Base-by-base conservation (phyloP, 2,797 vertebrate species). In the Geotrypetes seraphini region DNA sequence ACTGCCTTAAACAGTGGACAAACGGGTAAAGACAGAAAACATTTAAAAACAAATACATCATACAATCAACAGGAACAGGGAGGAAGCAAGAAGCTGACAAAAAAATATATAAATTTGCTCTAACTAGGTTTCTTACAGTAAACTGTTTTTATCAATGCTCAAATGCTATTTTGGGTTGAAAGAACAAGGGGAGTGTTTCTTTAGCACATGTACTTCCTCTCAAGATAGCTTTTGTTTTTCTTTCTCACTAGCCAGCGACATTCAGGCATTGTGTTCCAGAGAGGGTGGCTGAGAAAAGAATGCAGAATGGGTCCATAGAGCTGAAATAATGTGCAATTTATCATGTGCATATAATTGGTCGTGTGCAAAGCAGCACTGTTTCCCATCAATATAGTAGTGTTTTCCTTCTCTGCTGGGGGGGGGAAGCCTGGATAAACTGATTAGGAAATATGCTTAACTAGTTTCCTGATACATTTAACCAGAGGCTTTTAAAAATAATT, bases 341-440 rank as follows among this genome's bases (percentile, higher is more conserved):
- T 71, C 57, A 50, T 54, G 61, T 50, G 41, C n/a, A 43, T 31
- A 20, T 63, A 66, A 62, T 57, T 62, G 55, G 53, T 52, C 47
- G 60, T 43, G 30, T 52, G 54, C 40, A 50, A 50, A 50, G 36
- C 51, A 52, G 28, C 22, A 28, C 62, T 66, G 47, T 58, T 50
- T 52, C 47, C n/a, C n/a, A n/a, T n/a, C n/a, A n/a, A n/a, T 11
- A 19, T 39, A 25, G 33, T 25, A 60, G 66, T 62, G 46, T 24
- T 32, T 66, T 56, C n/a, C n/a, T 60, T 40, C 62, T 34, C 43
- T 51, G 36, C 33, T 1, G n/a, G 15, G 34, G 45, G 39, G 51
- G 53, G 59, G 65, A 57, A 36, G 35, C 8, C n/a, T n/a, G 2
- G 18, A 34, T 50, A 24, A 37, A 40, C 40, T 48, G 53, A 56